phyloP scores from a whole-genome alignment of 1,140 invertebrate genomes.

The Aricia agestis region DNA sequence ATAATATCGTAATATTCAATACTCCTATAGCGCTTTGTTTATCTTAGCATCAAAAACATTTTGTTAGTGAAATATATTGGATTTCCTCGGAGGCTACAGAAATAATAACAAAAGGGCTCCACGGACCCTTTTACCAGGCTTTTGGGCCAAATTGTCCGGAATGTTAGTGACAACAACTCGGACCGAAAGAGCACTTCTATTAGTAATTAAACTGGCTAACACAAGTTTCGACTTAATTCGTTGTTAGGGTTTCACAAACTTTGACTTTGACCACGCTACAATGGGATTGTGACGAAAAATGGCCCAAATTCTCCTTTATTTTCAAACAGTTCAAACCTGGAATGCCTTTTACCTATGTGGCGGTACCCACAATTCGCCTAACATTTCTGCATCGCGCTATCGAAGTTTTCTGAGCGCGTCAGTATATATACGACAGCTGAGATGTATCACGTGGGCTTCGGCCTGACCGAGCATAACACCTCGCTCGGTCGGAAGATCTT shows the following conservation, averaged over 20 bases:
- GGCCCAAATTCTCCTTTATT: too few relatives aligned
- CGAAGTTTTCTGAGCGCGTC: too few relatives aligned
- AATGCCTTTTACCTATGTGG: too few relatives aligned
- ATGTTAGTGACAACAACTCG: conserved; percentile 29
- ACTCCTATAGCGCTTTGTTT: conserved; percentile 5
- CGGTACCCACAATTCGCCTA: too few relatives aligned
- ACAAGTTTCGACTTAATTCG: conserved; percentile 10
- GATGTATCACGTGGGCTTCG: too few relatives aligned
- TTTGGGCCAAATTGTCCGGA: conserved; percentile 34
- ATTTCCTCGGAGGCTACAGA: conserved; percentile 29
- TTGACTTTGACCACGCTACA: not conserved
- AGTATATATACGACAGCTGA: too few relatives aligned
- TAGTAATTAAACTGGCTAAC: conserved; percentile 19
- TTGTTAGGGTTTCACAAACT: conserved; percentile 7
- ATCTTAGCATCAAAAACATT: conserved; percentile 23
- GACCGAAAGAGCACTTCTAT: conserved; percentile 23
- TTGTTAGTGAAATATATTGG: conserved; percentile 30
- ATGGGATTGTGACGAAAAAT: too few relatives aligned
- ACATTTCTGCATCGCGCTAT: too few relatives aligned
- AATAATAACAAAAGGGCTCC: conserved; percentile 31
- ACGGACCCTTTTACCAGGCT: conserved; percentile 35
- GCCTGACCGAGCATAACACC: too few relatives aligned
- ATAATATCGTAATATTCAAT: conserved; percentile 8
- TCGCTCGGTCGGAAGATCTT: too few relatives aligned
- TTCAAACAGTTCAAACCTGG: too few relatives aligned